Conservation (phyloP, 2,888 invertebrate genomes). For the Bibio marci region DNA sequence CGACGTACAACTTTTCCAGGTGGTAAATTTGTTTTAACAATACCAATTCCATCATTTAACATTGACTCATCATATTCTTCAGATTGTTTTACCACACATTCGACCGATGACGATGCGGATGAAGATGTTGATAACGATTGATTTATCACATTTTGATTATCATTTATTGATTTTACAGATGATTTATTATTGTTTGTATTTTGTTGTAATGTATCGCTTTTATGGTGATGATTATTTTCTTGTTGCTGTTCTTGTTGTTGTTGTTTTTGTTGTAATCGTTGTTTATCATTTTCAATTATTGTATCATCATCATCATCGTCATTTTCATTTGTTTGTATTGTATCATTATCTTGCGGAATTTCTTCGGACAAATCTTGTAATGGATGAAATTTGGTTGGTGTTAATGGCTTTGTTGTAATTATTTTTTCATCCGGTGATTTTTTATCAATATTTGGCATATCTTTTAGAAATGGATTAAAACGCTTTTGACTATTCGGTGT, state of each 20-base stretch:
- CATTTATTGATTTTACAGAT: background rate
- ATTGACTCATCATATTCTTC: conserved; percentile 36
- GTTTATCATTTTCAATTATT: conserved; percentile 7
- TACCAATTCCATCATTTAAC: conserved; percentile 38
- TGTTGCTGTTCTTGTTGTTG: background rate
- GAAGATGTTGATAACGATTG: too few species aligned
- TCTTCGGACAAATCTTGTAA: conserved; percentile 11
- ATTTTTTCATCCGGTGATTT: background rate
- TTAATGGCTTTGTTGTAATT: conserved; percentile 8
- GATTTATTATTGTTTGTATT: too few species aligned
- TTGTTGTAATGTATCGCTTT: conserved; percentile 1
- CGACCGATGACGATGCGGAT: background rate
- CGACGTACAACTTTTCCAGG: conserved; percentile 46
- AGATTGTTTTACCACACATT: conserved; percentile 12
- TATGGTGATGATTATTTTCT: conserved; percentile 3
- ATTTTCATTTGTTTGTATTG: conserved; percentile 9
- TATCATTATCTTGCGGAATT: background rate
- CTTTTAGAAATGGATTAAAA: conserved; percentile 42
- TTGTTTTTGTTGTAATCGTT: background rate
- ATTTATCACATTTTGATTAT: background rate
- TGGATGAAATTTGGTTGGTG: conserved; percentile 15
- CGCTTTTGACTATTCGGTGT: conserved; percentile 27
- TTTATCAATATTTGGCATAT: conserved; percentile 30
- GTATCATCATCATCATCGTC: background rate
- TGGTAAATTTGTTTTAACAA: conserved; percentile 47